Conservation (phyloP, 2,888 invertebrate genomes). For the Notocelia uddmanniana region DNA sequence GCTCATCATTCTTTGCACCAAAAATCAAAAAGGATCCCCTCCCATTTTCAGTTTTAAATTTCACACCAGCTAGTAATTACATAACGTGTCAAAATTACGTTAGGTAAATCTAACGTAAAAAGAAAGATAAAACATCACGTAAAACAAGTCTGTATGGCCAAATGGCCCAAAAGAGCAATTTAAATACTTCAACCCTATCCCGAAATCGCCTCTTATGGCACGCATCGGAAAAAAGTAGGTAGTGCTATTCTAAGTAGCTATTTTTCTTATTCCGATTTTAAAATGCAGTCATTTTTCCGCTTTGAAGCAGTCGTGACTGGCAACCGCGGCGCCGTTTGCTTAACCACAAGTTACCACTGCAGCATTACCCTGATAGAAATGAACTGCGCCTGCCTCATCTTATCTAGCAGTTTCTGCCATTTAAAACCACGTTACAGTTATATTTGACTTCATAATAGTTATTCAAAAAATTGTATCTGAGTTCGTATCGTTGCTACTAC, state of each 20-base stretch:
- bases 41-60: too few relatives aligned
- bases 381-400: slow-evolving; percentile 56
- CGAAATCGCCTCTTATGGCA: too few relatives aligned
- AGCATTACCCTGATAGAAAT: slow-evolving; percentile 64
- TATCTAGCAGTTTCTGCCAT: slow-evolving; percentile 26
- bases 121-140: too few relatives aligned
- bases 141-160: too few relatives aligned
- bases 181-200: too few relatives aligned
- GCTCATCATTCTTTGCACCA: too few relatives aligned
- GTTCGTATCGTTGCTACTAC: not conserved
- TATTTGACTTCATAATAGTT: not conserved
- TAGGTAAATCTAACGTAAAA: too few relatives aligned
- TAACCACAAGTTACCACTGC: slow-evolving; percentile 61
- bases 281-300: slow-evolving; percentile 21
- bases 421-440: slow-evolving; percentile 47
- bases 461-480: not conserved
- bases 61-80: too few relatives aligned
- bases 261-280: slow-evolving; percentile 3
- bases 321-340: slow-evolving; percentile 29
- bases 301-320: slow-evolving; percentile 29
- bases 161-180: too few relatives aligned
- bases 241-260: not conserved
- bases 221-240: too few relatives aligned
- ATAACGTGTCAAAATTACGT: too few relatives aligned
- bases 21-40: too few relatives aligned